phyloP scores from a whole-genome alignment of 2,888 invertebrate species.

The Quadroppia sp. region DNA sequence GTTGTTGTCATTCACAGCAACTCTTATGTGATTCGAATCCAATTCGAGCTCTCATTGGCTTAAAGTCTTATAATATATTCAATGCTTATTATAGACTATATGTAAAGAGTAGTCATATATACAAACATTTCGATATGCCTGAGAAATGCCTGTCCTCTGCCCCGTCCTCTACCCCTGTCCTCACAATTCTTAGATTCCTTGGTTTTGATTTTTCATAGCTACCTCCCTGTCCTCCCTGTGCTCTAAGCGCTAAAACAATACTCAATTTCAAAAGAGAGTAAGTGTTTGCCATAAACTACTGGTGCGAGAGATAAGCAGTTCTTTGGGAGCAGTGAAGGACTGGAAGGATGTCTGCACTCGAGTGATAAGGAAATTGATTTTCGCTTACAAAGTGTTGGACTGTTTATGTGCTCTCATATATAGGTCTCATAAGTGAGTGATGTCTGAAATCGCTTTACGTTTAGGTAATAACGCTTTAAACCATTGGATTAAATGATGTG shows the following conservation, averaged over 20 bases:
- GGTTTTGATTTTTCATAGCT: too few relatives aligned
- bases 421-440: neutral
- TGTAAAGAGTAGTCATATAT: too few relatives aligned
- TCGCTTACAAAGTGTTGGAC: neutral
- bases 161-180: too few relatives aligned
- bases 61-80: neutral
- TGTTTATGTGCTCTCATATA: neutral
- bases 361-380: slow-evolving; percentile 34
- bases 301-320: neutral
- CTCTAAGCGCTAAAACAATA: too few relatives aligned
- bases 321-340: neutral
- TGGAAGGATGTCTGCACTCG: slow-evolving; percentile 22
- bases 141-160: too few relatives aligned
- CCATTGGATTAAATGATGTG: slow-evolving; percentile 24
- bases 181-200: too few relatives aligned
- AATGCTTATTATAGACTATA: neutral
- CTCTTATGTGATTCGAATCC: too few relatives aligned
- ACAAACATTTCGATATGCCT: too few relatives aligned
- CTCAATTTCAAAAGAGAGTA: too few relatives aligned
- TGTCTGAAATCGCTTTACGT: neutral
- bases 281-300: neutral
- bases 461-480: neutral
- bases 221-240: too few relatives aligned
- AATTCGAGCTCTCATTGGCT: too few relatives aligned
- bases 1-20: too few relatives aligned